Conservation (phyloP, 2,888 invertebrate genomes). For the Temnothorax rugatulus region DNA sequence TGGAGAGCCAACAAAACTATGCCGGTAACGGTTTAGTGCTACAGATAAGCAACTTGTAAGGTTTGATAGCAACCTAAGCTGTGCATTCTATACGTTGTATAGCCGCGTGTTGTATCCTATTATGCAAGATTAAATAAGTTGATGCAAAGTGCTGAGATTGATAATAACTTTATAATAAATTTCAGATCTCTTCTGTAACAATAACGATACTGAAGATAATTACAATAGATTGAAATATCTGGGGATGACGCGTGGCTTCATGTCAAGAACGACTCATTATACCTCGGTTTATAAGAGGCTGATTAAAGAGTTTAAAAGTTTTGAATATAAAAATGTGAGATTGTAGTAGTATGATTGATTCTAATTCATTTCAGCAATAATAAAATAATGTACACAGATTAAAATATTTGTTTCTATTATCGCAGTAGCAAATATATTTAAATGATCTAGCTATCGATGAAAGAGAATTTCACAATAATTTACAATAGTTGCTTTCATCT, state of each 20-base stretch:
- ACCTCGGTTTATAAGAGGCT: background rate
- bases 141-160: background rate
- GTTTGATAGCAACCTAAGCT: slow-evolving; percentile 17
- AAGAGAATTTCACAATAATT: slow-evolving; percentile 6
- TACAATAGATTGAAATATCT: background rate
- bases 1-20: slow-evolving; percentile 1
- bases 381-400: background rate
- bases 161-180: background rate
- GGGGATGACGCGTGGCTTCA: background rate
- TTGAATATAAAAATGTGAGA: background rate
- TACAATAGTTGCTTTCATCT: background rate
- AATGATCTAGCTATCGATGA: background rate
- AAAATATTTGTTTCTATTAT: background rate
- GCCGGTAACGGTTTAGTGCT: background rate
- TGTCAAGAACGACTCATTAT: background rate
- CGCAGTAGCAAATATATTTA: background rate
- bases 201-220: background rate
- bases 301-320: background rate
- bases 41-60: slow-evolving; percentile 13
- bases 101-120: background rate
- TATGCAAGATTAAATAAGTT: slow-evolving; percentile 5
- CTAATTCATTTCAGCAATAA: background rate
- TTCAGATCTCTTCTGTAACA: background rate
- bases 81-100: background rate
- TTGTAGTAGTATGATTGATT: background rate